Base-by-base conservation (phyloP, 2,888 invertebrate genomes). In the Fragum fragum region DNA sequence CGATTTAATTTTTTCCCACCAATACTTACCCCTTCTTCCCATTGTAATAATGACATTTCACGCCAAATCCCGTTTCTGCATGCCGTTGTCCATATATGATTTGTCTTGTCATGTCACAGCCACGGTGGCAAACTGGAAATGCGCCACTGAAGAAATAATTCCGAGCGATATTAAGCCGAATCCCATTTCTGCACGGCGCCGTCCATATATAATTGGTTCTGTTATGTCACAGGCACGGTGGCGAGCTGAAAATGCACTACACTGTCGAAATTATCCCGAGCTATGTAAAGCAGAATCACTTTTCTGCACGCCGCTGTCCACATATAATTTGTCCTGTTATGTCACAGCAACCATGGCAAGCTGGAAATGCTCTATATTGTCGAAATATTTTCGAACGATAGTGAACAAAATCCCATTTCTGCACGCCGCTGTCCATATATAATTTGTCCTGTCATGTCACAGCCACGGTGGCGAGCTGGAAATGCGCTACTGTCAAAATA, bases 401-500 rank as follows among this genome's bases (percentile, higher is more conserved):
- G 7, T 14, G 14, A 47, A 47, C 5, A 18, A 18, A 14, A 14
- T n/a, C 47, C 47, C 14, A 47, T 47, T 47, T 47, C 47, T 47
- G 7, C n/a, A 47, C n/a, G 47, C 47, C 47, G n/a, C 7, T 18
- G 18, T 14, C 47, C 78, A 79, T 82, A 77, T 79, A 83, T 85
- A 85, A 85, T 85, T 85, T 83, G 80, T 83, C 66, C 75, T 85
- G 85, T 85, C 85, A 83, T 76, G 78, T 82, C 81, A 77, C 76
- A 76, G 85, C 73, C 85, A 80, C 59, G 53, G 59, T 78, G 82
- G 82, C 80, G 80, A 77, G 73, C 85, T 61, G 80, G 78, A 80
- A 81, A 83, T 80, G 63, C 76, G 78, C 70, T 70, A 66, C 70
- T 85, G 85, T 85, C 85, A 83, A 78, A 80, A 82, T 81, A 76